Evolutionary conservation across 2,888 invertebrate species (phyloP).

Genomic region (Aporophyla nigra): DNA sequence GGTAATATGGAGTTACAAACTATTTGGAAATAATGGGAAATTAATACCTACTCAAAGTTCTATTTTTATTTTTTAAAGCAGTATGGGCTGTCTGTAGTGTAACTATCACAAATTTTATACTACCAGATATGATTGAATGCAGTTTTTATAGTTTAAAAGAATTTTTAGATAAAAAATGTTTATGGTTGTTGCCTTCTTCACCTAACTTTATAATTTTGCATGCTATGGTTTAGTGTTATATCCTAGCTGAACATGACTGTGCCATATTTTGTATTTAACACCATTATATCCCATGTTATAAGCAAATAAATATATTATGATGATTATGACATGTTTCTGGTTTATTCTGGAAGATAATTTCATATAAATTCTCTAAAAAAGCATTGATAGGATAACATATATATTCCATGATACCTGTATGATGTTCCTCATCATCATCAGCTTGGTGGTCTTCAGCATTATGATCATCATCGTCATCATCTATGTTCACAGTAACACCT

Average conservation of each 20-base stretch:
- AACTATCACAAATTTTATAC: background rate
- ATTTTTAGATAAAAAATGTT: no score
- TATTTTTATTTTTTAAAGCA: background rate
- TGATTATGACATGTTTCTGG: no score
- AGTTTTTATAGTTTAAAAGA: no score
- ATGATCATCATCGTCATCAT: constrained; percentile 82
- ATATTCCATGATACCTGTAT: constrained; percentile 57
- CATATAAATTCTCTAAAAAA: background rate
- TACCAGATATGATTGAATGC: background rate
- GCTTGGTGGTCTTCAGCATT: constrained; percentile 60
- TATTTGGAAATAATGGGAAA: background rate
- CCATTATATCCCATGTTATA: no score
- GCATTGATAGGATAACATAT: background rate
- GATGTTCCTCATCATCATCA: constrained; percentile 77
- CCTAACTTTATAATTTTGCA: no score
- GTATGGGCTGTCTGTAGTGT: background rate
- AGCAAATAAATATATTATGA: no score
- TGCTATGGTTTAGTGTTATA: no score
- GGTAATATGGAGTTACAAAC: background rate
- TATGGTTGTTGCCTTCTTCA: no score
- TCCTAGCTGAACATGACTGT: no score
- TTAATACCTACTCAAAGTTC: background rate
- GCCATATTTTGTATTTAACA: no score
- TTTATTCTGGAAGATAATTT: background rate
- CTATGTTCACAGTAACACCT: constrained; percentile 71